A percentile compares a stretch with the other conserved stretches of the same genome.
These are phyloP conservation scores for Balaeniceps rex DNA, from an alignment of 2,113 vertebrate genomes.

Conservation along the genomic window DNA sequence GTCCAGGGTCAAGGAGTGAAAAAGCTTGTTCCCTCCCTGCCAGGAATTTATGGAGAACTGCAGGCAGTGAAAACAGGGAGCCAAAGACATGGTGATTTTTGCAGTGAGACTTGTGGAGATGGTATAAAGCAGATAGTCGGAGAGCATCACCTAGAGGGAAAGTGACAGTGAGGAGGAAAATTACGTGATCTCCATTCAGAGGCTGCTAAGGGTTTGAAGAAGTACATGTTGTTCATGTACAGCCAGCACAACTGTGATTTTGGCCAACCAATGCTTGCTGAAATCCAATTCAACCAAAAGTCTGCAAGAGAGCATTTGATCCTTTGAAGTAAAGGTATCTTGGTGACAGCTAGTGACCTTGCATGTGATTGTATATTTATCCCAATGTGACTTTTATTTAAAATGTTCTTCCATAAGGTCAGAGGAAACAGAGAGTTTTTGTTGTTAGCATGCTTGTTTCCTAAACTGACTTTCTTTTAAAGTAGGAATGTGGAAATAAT, in stretches of 20 bases:
- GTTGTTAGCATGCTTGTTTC: not conserved
- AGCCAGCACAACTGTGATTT: not conserved
- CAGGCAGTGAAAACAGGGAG: not conserved
- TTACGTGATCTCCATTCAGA: not conserved
- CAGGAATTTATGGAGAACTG: not conserved
- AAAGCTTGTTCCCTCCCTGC: not conserved
- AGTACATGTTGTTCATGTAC: not conserved
- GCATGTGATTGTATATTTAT: not conserved
- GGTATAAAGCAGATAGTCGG: not conserved
- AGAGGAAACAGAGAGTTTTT: not conserved
- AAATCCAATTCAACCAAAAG: not conserved
- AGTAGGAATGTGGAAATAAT: constrained; percentile 8
- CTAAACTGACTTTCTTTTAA: not conserved
- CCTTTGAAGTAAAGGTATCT: not conserved
- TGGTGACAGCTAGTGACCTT: not conserved
- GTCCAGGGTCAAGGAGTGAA: not conserved
- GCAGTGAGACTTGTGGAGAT: not conserved
- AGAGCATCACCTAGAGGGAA: not conserved
- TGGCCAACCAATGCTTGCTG: not conserved
- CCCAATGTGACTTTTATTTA: not conserved
- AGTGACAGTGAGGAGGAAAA: not conserved
- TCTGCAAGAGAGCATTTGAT: not conserved
- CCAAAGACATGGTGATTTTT: not conserved
- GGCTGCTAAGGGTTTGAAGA: not conserved
- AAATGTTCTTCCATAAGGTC: not conserved